Evolutionary conservation across 1,140 invertebrate species (phyloP).

Genomic region (Diploscapter pachys): DNA sequence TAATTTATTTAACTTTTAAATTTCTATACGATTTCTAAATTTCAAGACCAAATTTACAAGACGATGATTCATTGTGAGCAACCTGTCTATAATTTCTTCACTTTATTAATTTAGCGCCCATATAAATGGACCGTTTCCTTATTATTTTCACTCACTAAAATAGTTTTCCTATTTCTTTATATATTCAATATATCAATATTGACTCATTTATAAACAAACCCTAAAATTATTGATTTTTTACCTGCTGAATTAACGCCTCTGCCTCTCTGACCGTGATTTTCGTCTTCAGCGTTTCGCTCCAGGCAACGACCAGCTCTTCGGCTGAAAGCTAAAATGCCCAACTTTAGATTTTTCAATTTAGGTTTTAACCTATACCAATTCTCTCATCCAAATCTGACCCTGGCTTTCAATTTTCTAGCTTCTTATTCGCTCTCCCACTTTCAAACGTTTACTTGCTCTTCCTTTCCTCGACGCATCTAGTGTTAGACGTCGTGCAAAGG

Average conservation of each 20-base stretch:
- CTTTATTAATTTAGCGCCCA: no score
- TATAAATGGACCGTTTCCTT: no score
- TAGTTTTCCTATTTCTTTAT: no score
- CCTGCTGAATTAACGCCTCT: conserved; percentile 26
- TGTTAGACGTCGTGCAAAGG: no score
- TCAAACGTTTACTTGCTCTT: no score
- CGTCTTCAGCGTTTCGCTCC: conserved; percentile 24
- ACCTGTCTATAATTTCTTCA: not conserved
- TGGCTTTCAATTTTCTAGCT: not conserved
- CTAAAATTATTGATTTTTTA: not conserved
- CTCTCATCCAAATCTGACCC: no score
- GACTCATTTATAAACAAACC: no score
- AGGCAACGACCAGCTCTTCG: conserved; percentile 32
- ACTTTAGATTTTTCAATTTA: not conserved
- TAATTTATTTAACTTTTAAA: not conserved
- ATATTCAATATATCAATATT: no score
- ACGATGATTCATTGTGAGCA: not conserved
- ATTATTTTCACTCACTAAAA: no score
- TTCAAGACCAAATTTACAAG: not conserved
- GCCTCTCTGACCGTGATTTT: conserved; percentile 31
- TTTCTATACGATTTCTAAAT: not conserved
- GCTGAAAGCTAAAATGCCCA: conserved; percentile 20
- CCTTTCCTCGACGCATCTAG: no score
- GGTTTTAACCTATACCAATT: no score
- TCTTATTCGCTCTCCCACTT: not conserved